A percentile compares a stretch with the other conserved stretches of the same genome.
Conservation (phyloP, 2,797 vertebrate species). For the Amniataba percoides region DNA sequence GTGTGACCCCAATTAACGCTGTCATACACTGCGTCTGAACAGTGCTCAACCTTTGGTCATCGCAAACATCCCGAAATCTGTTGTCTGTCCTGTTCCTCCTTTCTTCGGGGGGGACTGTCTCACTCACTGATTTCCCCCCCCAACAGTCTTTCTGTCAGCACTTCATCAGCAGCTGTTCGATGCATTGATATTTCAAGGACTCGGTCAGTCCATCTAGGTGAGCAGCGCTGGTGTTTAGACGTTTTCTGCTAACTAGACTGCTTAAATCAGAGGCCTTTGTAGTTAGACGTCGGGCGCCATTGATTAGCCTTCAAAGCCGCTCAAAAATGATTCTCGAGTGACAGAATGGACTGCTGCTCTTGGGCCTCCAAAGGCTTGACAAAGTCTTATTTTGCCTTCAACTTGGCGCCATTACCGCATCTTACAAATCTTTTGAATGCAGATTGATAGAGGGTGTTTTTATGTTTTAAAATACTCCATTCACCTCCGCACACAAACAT, state of each 20-base stretch:
- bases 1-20: slow-evolving; percentile 77
- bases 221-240: slow-evolving; percentile 41
- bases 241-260: slow-evolving; percentile 51
- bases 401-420: not conserved
- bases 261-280: slow-evolving; percentile 56
- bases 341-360: slow-evolving; percentile 44
- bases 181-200: slow-evolving; percentile 62
- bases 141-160: slow-evolving; percentile 30
- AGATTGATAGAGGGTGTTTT: slow-evolving; percentile 9
- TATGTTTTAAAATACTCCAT: not conserved
- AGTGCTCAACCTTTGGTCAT: slow-evolving; percentile 56
- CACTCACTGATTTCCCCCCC: slow-evolving; percentile 5
- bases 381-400: slow-evolving; percentile 16
- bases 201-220: slow-evolving; percentile 28
- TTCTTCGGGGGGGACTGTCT: slow-evolving; percentile 37
- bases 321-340: slow-evolving; percentile 30
- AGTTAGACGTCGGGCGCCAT: slow-evolving; percentile 38
- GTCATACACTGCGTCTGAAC: slow-evolving; percentile 57
- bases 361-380: slow-evolving; percentile 18
- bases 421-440: slow-evolving; percentile 30
- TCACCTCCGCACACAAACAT: slow-evolving; percentile 19
- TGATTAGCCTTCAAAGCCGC: slow-evolving; percentile 57
- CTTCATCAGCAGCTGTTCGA: slow-evolving; percentile 42
- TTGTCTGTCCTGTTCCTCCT: slow-evolving; percentile 43
- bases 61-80: slow-evolving; percentile 65